Base-by-base conservation (phyloP, 2,888 invertebrate genomes). In the Arrhopalites spinosus region DNA sequence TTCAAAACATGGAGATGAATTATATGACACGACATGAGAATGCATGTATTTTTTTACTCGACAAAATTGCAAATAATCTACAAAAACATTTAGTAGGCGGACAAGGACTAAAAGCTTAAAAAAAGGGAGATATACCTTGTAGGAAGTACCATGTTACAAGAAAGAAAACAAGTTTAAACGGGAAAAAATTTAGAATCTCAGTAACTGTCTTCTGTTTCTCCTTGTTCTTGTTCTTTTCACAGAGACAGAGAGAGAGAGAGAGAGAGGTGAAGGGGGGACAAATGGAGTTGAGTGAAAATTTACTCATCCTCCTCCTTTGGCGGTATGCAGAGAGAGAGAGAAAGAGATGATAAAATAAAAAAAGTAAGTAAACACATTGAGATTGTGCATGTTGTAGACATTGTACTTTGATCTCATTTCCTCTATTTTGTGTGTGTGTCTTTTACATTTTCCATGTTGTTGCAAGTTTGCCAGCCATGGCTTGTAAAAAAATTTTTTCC, bases 131-230 rank as follows among this genome's bases (percentile, higher is more conserved):
- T 68, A 25, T 25, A 27, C 8, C 25, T 27, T 47, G 13, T 50
- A 68, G 45, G 50, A 68, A 45, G 47, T 25, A 69, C 50, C 25
- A 8, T 27, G 69, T 69, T 29, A 69, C 50, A 27, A 27, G 50
- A 27, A 47, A 53, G 29, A 69, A n/a, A n/a, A n/a, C n/a, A n/a
- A n/a, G n/a, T n/a, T n/a, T n/a, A n/a, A n/a, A n/a, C 11, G 36
- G 11, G 36, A 36, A 36, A 36, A 36, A 36, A 36, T 36, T 36
- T 3, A 7, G 53, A 25, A 69, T 69, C 29, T 13, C n/a, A n/a
- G 53, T 69, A 69, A 69, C 69, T 69, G 69, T 69, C 53, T 53
- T 53, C 53, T 69, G 69, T 17, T 68, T 68, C 47, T 68, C 68
- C 45, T 68, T 68, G 69, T 50, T 59, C 17, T 53, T 53, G 2